Percentiles rank a stretch among this genome's conserved stretches.
Evolutionary conservation across 2,797 vertebrate genomes (phyloP).

Genomic region (Vespertilio murinus): DNA sequence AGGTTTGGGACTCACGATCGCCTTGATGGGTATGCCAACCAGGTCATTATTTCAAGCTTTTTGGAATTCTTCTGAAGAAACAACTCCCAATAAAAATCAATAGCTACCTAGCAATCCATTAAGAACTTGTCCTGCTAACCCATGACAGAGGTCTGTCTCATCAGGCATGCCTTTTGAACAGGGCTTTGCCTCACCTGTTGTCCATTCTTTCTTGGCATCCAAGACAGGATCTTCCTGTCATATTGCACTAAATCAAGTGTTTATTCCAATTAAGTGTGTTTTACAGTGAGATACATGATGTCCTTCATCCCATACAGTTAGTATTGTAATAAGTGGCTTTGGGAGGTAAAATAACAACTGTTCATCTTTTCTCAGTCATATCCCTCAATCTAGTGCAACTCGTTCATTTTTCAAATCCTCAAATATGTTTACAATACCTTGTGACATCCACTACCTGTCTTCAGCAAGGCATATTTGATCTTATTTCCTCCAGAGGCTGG

Average conservation of each 20-base stretch:
- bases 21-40: not conserved
- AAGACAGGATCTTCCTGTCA: not conserved
- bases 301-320: not conserved
- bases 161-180: not conserved
- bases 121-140: not conserved
- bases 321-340: not conserved
- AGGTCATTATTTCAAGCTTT: not conserved
- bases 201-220: not conserved
- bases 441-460: not conserved
- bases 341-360: not conserved
- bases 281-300: not conserved
- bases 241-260: not conserved
- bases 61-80: conserved; percentile 17
- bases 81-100: not conserved
- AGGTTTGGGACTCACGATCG: not conserved
- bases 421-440: not conserved
- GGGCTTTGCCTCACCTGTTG: not conserved
- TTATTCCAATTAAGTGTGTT: not conserved
- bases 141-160: not conserved
- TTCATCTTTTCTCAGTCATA: not conserved
- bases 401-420: not conserved
- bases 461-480: not conserved
- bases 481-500: not conserved
- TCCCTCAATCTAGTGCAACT: not conserved
- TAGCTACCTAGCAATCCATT: not conserved